Base-by-base conservation (phyloP, 1,140 invertebrate species). In the Trichogramma pretiosum region DNA sequence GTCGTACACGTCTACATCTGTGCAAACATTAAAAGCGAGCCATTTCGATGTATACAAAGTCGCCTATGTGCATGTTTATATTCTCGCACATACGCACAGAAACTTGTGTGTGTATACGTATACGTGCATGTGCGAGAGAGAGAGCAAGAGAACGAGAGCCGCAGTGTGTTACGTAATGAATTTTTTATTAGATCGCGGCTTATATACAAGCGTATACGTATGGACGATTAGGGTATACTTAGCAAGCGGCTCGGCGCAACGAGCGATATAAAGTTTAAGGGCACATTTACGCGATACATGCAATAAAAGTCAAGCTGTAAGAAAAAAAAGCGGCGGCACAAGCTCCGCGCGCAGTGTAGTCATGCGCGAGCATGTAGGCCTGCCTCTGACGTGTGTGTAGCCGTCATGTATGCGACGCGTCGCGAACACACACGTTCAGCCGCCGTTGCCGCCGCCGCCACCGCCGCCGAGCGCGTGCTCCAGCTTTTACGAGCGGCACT, bases 301-400 rank as follows among this genome's bases (percentile, higher is more conserved):
- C 57, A 62, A 60, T 64, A 63, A 64, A 63, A 63, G 60, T 64
- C 62, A 61, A 59, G 51, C 50, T 49, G 50, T 33, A 43, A 56
- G 52, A 28, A 22, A 16, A 28, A 24, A 26, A 24, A 14, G 35
- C 35, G 11, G 33, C 33, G 33, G 47, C 48, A 60, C 61, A 61
- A 55, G 52, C 37, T 52, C 42, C 36, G 43, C 23, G 24, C 10
- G 30, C 28, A 17, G 19, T 36, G n/a, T n/a, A n/a, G n/a, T n/a
- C n/a, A n/a, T n/a, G n/a, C n/a, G n/a, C n/a, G n/a, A n/a, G n/a
- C n/a, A n/a, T 40, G 32, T 23, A 50, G 44, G 23, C 33, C 16
- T 24, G 47, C 40, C 39, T 22, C 21, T 39, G 35, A 21, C 33
- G 36, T 53, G 40, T n/a, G n/a, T n/a, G n/a, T n/a, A n/a, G n/a